Evolutionary conservation across 2,888 invertebrate genomes (phyloP).

Genomic region (Acanthacorydalis orientalis): DNA sequence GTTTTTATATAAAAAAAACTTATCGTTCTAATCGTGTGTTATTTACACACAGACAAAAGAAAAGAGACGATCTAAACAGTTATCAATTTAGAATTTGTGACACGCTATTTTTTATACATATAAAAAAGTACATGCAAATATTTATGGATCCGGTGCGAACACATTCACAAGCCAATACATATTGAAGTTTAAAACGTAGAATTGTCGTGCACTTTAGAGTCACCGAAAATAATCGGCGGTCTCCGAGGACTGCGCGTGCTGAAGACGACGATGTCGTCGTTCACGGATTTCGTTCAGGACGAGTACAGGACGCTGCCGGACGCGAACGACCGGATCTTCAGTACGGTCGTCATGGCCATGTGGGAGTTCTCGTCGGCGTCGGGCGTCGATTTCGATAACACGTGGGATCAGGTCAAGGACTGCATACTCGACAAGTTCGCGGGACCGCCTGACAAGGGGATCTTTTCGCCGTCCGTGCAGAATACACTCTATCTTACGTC

Average conservation of each 20-base stretch:
- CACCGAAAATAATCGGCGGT: conserved; percentile 46
- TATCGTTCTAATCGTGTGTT: too few relatives aligned
- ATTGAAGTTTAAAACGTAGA: too few relatives aligned
- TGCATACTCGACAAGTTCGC: conserved; percentile 60
- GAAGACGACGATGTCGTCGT: conserved; percentile 69
- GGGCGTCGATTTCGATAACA: conserved; percentile 48
- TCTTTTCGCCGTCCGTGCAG: conserved; percentile 64
- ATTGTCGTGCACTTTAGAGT: conserved; percentile 21
- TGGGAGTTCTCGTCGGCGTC: conserved; percentile 54
- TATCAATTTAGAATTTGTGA: too few relatives aligned
- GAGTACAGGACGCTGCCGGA: conserved; percentile 62
- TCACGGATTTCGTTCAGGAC: conserved; percentile 62
- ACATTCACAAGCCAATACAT: too few relatives aligned
- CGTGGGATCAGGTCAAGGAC: conserved; percentile 52
- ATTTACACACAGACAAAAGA: too few relatives aligned
- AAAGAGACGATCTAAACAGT: too few relatives aligned
- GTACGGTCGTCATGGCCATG: conserved; percentile 55
- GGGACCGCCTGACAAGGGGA: conserved; percentile 51
- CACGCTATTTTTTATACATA: too few relatives aligned
- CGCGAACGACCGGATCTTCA: conserved; percentile 58
- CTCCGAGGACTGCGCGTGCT: conserved; percentile 52
- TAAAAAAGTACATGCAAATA: too few relatives aligned
- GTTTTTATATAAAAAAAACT: too few relatives aligned
- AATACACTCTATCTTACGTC: conserved; percentile 59
- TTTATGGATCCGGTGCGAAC: too few relatives aligned